phyloP scores from a whole-genome alignment of 1,140 invertebrate genomes.

The Penaeus indicus region DNA sequence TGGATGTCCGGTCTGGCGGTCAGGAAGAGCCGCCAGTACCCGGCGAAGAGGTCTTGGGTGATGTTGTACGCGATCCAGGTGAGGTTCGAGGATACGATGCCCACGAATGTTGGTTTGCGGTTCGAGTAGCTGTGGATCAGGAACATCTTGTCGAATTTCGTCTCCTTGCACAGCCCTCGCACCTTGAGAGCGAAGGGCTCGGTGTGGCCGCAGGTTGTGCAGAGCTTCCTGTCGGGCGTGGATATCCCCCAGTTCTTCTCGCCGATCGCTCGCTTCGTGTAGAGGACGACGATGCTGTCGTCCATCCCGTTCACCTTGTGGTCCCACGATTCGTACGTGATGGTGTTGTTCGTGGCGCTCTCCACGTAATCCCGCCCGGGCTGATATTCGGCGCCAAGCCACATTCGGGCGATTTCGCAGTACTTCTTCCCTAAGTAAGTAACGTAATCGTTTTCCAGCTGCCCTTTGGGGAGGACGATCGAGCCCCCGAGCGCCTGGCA shows the following conservation, averaged over 20 bases:
- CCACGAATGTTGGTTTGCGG: background rate
- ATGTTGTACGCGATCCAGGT: slow-evolving; percentile 20
- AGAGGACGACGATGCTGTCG: background rate
- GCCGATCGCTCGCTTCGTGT: background rate
- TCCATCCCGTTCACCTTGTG: background rate
- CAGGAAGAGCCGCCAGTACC: slow-evolving; percentile 17
- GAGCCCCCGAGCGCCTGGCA: slow-evolving; percentile 26
- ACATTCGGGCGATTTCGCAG: background rate
- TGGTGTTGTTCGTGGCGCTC: background rate
- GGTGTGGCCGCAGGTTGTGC: background rate
- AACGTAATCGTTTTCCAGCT: slow-evolving; percentile 15
- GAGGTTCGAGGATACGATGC: background rate
- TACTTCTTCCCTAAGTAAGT: background rate
- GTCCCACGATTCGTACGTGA: slow-evolving; percentile 4
- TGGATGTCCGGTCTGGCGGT: slow-evolving; percentile 2
- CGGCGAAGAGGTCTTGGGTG: slow-evolving; percentile 13
- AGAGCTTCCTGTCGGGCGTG: slow-evolving; percentile 4
- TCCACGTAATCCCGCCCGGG: background rate
- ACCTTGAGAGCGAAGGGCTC: slow-evolving; percentile 8
- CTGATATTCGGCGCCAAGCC: background rate
- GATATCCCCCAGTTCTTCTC: slow-evolving; percentile 24
- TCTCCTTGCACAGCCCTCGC: slow-evolving; percentile 9
- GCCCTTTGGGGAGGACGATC: background rate
- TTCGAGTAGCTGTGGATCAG: background rate
- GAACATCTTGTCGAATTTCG: slow-evolving; percentile 34